A percentile compares a stretch with the other conserved stretches of the same genome.
Conservation (phyloP, 2,113 vertebrate species). For the Melierax canorus region DNA sequence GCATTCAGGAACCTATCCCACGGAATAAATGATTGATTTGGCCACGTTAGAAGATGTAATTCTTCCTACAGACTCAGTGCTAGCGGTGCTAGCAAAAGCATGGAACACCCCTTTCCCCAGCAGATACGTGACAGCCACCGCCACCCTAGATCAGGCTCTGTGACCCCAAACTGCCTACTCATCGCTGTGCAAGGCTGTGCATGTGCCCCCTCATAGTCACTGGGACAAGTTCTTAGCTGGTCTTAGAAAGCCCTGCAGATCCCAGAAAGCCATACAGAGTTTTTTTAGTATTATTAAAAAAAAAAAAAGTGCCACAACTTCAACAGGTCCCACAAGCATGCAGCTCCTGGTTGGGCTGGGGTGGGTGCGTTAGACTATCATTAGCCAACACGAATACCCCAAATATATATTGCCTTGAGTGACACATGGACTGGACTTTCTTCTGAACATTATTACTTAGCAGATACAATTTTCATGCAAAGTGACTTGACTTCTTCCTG, state of each 20-base stretch:
- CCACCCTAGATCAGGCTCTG: background rate
- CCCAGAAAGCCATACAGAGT: background rate
- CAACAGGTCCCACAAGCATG: background rate
- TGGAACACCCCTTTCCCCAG: background rate
- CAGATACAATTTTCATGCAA: background rate
- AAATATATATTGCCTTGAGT: background rate
- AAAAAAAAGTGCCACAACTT: background rate
- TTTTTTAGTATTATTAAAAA: background rate
- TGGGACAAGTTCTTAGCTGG: fast-evolving
- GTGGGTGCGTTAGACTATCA: background rate
- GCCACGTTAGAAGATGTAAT: background rate
- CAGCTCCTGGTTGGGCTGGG: background rate
- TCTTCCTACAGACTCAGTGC: background rate
- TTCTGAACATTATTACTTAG: background rate
- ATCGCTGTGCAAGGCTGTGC: background rate
- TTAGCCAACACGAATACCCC: background rate
- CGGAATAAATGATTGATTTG: background rate
- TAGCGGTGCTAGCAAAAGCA: background rate
- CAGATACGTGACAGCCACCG: background rate
- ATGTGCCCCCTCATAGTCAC: fast-evolving
- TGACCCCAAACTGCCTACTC: background rate
- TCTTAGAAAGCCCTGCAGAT: background rate
- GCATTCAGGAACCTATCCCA: background rate
- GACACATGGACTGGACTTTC: background rate
- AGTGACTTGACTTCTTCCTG: background rate